Evolutionary conservation across 2,797 vertebrate genomes (phyloP), one percentile per base, ranked within the genome.

Genomic region (Phataginus tetradactyla): DNA sequence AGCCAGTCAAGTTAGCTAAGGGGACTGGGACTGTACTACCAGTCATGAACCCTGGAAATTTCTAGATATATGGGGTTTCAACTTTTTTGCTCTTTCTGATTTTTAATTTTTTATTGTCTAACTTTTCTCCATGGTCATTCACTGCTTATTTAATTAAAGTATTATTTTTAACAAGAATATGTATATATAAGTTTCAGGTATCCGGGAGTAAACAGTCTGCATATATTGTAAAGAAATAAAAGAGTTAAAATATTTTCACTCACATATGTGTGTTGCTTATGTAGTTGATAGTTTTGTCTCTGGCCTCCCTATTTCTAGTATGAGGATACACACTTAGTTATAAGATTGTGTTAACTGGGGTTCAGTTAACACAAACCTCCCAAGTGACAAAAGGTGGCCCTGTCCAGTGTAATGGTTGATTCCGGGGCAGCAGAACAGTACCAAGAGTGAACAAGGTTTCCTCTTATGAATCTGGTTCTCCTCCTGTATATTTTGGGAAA

Each of bases 391-490:
- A 95, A 66, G 53, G 57, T 83, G 45, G 85, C 89, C 29, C 57
- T 91, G 92, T 86, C 49, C 39, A 80, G 18, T 4, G 15, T 74
- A 61, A 79, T 84, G 69, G 42, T 37, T 86, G 72, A 90, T n/a
- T 95, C 39, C 63, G 75, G 91, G 69, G 53, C 72, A 88, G 61
- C 69, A 90, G 96, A 89, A 80, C 42, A 49, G 78, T 53, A 39
- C 42, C 9, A 17, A 49, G 51, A 71, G 86, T 84, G 90, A 86
- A 86, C 27, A 71, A 95, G 79, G 74, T 91, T 96, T 86, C 90
- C 86, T 95, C 93, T 97, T 89, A 95, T 94, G 97, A 90, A 96
- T 96, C 75, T 96, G 66, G 55, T 92, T 97, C 96, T 97, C 69
- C 87, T 97, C 69, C 86, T 94, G 32, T 59, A 27, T 86, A 91